Evolutionary conservation across 2,797 vertebrate genomes (phyloP).

Genomic region (Nannoperca australis): DNA sequence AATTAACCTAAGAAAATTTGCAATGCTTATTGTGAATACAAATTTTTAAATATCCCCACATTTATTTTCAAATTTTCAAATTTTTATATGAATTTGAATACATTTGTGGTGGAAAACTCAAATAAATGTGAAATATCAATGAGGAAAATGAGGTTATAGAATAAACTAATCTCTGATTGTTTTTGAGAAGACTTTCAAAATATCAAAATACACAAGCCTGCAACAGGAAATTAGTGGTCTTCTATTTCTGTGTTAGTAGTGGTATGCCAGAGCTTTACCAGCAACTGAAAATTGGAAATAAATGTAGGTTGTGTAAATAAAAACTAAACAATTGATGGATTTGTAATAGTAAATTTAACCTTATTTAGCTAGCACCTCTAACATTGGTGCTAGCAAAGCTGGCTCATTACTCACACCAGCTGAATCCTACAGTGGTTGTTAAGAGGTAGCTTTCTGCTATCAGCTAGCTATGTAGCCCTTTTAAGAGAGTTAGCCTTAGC

Average conservation of each 20-base stretch:
- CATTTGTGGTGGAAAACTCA: not conserved
- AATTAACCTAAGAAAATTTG: not conserved
- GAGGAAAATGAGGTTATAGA: not conserved
- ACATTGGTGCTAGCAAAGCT: not conserved
- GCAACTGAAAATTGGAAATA: not conserved
- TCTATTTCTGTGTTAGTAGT: not conserved
- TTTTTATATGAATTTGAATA: not conserved
- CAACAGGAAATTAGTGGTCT: conserved; percentile 9
- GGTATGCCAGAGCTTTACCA: not conserved
- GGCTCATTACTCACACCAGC: not conserved
- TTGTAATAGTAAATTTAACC: not conserved
- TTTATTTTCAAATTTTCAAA: not conserved
- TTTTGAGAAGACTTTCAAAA: not conserved
- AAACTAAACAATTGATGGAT: not conserved
- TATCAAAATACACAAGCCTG: conserved; percentile 11
- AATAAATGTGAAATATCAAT: not conserved
- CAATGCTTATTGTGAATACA: not conserved
- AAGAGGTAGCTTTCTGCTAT: conserved; percentile 30
- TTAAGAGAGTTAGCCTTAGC: not conserved
- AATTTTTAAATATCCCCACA: not conserved
- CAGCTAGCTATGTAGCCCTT: not conserved
- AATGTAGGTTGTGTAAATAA: not conserved
- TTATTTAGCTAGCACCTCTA: not conserved
- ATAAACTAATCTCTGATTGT: not conserved
- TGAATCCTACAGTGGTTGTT: conserved; percentile 7